A percentile compares a stretch with the other conserved stretches of the same genome.
Evolutionary conservation across 2,797 vertebrate genomes (phyloP).

Genomic region (Apogon talboti): DNA sequence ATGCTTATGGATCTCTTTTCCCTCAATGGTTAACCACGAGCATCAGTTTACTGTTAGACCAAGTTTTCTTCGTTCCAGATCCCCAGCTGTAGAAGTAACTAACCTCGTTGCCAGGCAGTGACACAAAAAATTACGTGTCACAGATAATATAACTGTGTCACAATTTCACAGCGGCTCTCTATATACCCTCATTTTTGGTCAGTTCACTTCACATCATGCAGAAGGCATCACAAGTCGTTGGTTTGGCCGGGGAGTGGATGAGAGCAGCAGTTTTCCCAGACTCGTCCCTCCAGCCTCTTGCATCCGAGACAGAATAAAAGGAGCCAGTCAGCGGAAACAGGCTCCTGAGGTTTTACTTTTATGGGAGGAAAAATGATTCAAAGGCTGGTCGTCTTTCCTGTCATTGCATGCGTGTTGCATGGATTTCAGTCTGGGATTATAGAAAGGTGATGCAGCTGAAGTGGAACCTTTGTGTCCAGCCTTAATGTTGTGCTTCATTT

Average conservation of each 20-base stretch:
- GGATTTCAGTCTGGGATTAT: conserved; percentile 47
- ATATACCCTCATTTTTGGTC: conserved; percentile 65
- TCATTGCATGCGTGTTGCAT: conserved; percentile 38
- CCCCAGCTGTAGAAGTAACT: conserved; percentile 66
- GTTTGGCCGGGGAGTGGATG: conserved; percentile 63
- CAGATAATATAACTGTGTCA: conserved; percentile 54
- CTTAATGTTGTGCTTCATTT: conserved; percentile 34
- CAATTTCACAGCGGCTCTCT: conserved; percentile 58
- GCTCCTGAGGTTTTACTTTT: conserved; percentile 73
- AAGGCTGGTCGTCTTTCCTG: conserved; percentile 57
- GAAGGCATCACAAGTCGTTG: conserved; percentile 56
- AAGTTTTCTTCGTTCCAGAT: conserved; percentile 48
- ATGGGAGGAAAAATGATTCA: conserved; percentile 73
- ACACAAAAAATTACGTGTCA: conserved; percentile 60
- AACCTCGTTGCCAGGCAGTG: conserved; percentile 39
- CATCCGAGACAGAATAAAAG: conserved; percentile 73
- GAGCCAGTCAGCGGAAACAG: conserved; percentile 77
- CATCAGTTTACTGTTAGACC: conserved; percentile 53
- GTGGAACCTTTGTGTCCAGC: conserved; percentile 40
- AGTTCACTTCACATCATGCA: conserved; percentile 59
- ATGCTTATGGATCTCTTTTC: conserved; percentile 49
- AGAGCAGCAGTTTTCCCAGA: conserved; percentile 69
- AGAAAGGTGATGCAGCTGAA: conserved; percentile 57
- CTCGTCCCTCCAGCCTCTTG: conserved; percentile 45
- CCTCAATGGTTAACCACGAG: conserved; percentile 54